These are phyloP conservation scores for Tetraodon nigroviridis DNA, from an alignment of 2,113 vertebrate genomes.

Conservation along the genomic window DNA sequence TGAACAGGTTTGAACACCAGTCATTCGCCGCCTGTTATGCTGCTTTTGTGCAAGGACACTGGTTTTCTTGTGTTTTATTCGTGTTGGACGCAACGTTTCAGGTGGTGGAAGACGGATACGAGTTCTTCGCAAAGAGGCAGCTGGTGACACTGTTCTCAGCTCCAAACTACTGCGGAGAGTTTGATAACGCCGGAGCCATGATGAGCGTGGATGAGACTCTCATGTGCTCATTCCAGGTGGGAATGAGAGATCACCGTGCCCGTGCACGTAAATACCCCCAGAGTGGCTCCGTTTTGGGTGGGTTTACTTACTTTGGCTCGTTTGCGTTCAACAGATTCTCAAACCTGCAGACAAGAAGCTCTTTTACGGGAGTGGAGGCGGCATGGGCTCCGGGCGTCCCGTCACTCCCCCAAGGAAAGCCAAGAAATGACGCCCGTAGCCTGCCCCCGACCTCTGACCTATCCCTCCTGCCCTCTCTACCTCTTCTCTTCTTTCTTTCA, in stretches of 20 bases:
- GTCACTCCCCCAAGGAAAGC: conserved; percentile 92
- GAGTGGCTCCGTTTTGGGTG: neutral
- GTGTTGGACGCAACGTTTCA: conserved; percentile 41
- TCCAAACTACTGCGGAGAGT: conserved; percentile 96
- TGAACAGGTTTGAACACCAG: too few species aligned
- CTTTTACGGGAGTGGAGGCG: conserved; percentile 84
- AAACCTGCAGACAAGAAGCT: conserved; percentile 87
- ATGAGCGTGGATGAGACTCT: conserved; percentile 96
- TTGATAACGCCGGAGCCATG: conserved; percentile 95
- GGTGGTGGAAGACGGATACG: conserved; percentile 96
- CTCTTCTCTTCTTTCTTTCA: conserved; percentile 64
- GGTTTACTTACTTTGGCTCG: neutral
- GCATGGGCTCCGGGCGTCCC: conserved; percentile 82
- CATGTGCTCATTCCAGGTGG: conserved; percentile 97
- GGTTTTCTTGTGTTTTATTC: neutral
- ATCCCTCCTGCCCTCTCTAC: conserved; percentile 63
- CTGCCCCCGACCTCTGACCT: conserved; percentile 42
- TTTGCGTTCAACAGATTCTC: conserved; percentile 62
- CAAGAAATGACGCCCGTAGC: conserved; percentile 83
- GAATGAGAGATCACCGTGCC: neutral
- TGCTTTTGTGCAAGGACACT: too few species aligned
- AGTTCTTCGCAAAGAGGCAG: conserved; percentile 97
- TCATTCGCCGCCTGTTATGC: too few species aligned
- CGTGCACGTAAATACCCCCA: neutral
- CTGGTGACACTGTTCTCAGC: conserved; percentile 95